These are phyloP conservation scores for Dinocampus coccinellae DNA, from an alignment of 2,888 invertebrate genomes.

Conservation along the genomic window DNA sequence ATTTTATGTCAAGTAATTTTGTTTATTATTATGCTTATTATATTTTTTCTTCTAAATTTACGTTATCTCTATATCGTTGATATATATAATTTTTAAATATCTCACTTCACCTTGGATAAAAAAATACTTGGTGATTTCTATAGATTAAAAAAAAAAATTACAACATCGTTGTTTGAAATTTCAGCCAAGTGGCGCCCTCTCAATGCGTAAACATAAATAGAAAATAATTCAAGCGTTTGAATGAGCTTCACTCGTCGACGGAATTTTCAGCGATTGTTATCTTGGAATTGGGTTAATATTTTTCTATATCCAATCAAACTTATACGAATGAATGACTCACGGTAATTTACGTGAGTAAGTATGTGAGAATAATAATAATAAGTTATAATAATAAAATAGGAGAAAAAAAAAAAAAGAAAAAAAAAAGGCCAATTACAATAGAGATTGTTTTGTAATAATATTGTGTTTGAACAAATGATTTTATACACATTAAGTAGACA, in stretches of 20 bases:
- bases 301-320: neutral
- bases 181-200: neutral
- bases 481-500: constrained; percentile 28
- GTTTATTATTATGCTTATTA: too few relatives aligned
- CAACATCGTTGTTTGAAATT: neutral
- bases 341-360: neutral
- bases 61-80: too few relatives aligned
- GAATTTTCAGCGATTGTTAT: neutral
- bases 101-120: too few relatives aligned
- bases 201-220: neutral
- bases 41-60: too few relatives aligned
- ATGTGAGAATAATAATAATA: too few relatives aligned
- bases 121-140: too few relatives aligned
- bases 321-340: neutral
- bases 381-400: too few relatives aligned
- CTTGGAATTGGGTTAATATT: neutral
- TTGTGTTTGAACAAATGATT: neutral
- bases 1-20: too few relatives aligned
- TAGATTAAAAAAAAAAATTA: too few relatives aligned
- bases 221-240: neutral
- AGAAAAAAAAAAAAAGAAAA: neutral
- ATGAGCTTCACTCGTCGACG: neutral
- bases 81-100: neutral
- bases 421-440: neutral
- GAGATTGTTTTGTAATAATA: neutral